These are phyloP conservation scores for Lontra canadensis DNA, from an alignment of 2,113 vertebrate species.

Conservation along the genomic window DNA sequence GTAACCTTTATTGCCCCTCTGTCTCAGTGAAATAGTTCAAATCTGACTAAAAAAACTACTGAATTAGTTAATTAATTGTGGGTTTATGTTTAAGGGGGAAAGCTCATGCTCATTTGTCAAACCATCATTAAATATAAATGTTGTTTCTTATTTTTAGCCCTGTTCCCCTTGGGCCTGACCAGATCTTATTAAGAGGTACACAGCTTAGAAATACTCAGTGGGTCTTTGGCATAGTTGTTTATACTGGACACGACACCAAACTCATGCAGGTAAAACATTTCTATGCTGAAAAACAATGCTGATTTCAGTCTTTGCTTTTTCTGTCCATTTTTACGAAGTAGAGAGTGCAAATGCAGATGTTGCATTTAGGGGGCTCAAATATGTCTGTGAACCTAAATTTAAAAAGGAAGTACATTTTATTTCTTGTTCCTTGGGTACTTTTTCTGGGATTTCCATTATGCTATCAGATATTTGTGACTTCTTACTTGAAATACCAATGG, in stretches of 20 bases:
- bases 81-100: constrained; percentile 34
- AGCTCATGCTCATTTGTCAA: neutral
- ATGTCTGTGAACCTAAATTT: neutral
- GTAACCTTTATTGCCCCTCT: neutral
- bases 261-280: constrained; percentile 95
- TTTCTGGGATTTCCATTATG: neutral
- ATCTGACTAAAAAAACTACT: constrained; percentile 3
- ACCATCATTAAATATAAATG: constrained; percentile 53
- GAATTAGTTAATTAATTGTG: neutral
- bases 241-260: constrained; percentile 98
- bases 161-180: constrained; percentile 93
- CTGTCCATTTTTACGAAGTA: neutral
- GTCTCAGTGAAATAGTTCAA: neutral
- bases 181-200: constrained; percentile 94
- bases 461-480: neutral
- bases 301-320: neutral
- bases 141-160: constrained; percentile 85
- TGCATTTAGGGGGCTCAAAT: neutral
- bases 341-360: neutral
- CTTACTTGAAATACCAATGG: neutral
- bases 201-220: constrained; percentile 97
- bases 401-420: neutral
- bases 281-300: constrained; percentile 9
- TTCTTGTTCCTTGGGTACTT: neutral
- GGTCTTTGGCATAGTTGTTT: constrained; percentile 95